Conservation (phyloP, 2,888 invertebrate genomes). For the Oligia strigilis region DNA sequence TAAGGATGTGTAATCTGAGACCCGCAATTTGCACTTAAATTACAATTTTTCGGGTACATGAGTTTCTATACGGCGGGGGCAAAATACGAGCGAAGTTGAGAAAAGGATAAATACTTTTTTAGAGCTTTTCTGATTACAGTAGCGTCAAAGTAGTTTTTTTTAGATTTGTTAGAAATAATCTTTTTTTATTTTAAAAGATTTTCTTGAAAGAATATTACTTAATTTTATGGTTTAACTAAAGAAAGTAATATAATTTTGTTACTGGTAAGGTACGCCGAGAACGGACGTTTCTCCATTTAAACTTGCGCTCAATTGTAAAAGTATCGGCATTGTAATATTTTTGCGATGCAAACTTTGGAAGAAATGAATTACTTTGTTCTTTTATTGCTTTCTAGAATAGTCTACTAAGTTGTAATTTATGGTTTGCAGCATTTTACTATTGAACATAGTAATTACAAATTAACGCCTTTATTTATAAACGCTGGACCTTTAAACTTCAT, state of each 20-base stretch:
- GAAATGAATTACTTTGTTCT: conserved; percentile 34
- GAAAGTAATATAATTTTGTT: conserved; percentile 20
- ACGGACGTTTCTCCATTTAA: conserved; percentile 35
- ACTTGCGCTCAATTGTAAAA: conserved; percentile 50
- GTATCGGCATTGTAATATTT: conserved; percentile 55
- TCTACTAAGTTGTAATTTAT: conserved; percentile 13
- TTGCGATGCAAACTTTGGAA: conserved; percentile 41
- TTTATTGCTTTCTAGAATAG: conserved; percentile 19
- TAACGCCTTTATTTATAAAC: neutral
- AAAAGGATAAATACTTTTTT: conserved; percentile 56
- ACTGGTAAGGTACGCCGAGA: conserved; percentile 10
- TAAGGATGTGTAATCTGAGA: conserved; percentile 62
- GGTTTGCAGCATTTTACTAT: neutral
- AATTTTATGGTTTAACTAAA: conserved; percentile 18
- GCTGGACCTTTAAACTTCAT: neutral
- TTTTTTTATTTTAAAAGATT: conserved; percentile 10
- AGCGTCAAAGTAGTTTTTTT: conserved; percentile 45
- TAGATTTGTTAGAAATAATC: conserved; percentile 40
- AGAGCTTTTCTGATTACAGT: conserved; percentile 48
- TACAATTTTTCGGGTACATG: conserved; percentile 61
- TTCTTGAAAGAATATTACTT: neutral
- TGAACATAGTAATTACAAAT: neutral
- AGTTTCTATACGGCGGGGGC: conserved; percentile 48
- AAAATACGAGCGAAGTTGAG: conserved; percentile 52
- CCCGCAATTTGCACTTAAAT: conserved; percentile 66